phyloP scores from a whole-genome alignment of 2,113 vertebrate genomes.

The Amazona guildingii region DNA sequence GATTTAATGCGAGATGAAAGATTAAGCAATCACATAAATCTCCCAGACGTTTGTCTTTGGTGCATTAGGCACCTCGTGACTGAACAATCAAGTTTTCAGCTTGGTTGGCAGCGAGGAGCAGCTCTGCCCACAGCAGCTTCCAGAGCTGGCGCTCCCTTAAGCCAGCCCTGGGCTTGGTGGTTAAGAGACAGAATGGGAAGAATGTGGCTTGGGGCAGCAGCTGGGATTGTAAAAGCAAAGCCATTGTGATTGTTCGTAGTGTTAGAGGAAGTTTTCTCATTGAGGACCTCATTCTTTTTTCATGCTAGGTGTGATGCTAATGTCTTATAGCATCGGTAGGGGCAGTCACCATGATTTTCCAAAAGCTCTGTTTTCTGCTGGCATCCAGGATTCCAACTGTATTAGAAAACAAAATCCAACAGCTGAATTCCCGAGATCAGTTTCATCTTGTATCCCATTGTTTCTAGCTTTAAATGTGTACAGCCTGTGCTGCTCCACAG shows the following conservation, averaged over 20 bases:
- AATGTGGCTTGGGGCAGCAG: accelerated
- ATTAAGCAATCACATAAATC: neutral
- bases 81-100: neutral
- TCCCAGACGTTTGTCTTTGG: neutral
- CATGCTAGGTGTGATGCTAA: neutral
- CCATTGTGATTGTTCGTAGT: accelerated
- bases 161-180: neutral
- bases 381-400: neutral
- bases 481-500: neutral
- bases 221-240: neutral
- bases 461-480: neutral
- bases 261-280: neutral
- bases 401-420: neutral
- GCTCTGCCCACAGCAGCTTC: neutral
- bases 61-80: neutral
- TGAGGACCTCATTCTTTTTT: neutral
- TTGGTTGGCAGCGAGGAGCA: neutral
- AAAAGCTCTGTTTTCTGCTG: neutral
- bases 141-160: accelerated
- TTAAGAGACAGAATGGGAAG: neutral
- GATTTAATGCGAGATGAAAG: neutral
- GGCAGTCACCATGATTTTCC: neutral
- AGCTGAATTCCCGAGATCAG: neutral
- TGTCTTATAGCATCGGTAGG: neutral
- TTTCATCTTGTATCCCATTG: neutral